phyloP scores from a whole-genome alignment of 2,113 vertebrate genomes.

The Myiagra hebetior region DNA sequence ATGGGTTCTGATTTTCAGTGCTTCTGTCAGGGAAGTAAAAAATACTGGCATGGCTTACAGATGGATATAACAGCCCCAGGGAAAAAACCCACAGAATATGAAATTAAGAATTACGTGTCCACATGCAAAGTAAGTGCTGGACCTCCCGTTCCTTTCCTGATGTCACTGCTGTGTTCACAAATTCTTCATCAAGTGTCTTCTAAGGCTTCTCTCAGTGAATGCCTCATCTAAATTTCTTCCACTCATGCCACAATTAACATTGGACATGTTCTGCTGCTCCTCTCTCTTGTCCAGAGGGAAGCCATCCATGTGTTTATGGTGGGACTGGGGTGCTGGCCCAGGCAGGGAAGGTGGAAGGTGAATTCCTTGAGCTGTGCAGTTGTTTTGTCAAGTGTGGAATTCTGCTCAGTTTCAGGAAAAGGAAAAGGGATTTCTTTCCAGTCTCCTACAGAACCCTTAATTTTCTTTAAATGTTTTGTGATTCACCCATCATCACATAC shows the following conservation, averaged over 20 bases:
- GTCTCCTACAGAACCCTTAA: not conserved
- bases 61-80: not conserved
- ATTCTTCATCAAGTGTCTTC: not conserved
- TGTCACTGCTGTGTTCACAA: not conserved
- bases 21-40: conserved; percentile 31
- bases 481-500: not conserved
- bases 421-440: not conserved
- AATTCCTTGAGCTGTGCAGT: not conserved
- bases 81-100: not conserved
- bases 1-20: not conserved
- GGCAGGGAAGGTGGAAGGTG: not conserved
- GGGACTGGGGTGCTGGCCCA: not conserved
- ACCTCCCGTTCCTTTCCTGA: not conserved
- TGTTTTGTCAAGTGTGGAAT: not conserved
- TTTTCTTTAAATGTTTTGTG: not conserved
- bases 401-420: not conserved
- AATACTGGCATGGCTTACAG: not conserved
- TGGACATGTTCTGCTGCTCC: not conserved
- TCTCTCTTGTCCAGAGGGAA: not conserved
- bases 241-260: not conserved
- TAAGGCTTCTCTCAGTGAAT: not conserved
- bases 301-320: not conserved
- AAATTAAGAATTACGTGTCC: not conserved
- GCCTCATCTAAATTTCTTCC: not conserved
- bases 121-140: not conserved